Evolutionary conservation across 2,797 vertebrate species (phyloP).

Genomic region (Agapornis canus): DNA sequence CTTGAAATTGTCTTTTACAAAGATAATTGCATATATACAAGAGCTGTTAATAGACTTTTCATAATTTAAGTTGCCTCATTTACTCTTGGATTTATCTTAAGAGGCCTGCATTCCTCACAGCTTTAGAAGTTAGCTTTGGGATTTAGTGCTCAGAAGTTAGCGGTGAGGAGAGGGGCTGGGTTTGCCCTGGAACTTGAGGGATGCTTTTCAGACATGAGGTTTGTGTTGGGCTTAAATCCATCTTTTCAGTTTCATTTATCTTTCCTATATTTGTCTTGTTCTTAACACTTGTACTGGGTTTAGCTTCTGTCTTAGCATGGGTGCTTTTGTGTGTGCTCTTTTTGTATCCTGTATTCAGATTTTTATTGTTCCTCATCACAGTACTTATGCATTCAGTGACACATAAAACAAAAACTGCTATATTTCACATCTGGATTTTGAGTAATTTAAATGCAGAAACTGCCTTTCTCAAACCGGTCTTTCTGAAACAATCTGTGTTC

Average conservation of each 20-base stretch:
- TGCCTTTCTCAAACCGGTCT: not conserved
- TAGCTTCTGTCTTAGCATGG: not conserved
- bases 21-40: not conserved
- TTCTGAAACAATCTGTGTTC: not conserved
- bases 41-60: not conserved
- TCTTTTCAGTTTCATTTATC: not conserved
- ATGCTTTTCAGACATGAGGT: not conserved
- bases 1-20: not conserved
- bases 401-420: rapidly evolving
- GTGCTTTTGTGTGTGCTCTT: not conserved
- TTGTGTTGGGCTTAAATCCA: not conserved
- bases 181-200: not conserved
- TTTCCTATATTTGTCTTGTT: not conserved
- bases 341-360: not conserved
- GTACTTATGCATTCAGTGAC: not conserved
- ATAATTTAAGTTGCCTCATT: not conserved
- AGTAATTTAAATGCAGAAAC: not conserved
- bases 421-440: not conserved
- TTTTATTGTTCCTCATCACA: not conserved
- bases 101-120: not conserved
- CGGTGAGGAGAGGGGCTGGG: not conserved
- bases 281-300: not conserved
- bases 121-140: not conserved
- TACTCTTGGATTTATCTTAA: not conserved
- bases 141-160: not conserved